These are phyloP conservation scores for Peromyscus leucopus DNA, from an alignment of 2,113 vertebrate genomes.

Conservation along the genomic window DNA sequence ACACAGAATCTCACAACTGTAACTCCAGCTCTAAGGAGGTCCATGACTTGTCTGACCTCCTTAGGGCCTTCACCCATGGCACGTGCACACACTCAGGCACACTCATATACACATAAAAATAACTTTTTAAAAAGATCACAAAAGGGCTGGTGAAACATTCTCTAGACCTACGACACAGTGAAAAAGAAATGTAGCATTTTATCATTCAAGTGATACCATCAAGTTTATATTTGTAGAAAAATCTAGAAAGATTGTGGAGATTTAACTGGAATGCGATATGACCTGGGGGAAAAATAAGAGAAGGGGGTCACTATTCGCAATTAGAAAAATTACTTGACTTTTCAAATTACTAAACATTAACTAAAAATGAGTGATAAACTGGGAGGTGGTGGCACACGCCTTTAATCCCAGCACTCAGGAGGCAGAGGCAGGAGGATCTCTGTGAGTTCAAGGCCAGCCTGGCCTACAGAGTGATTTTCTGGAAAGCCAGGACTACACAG, in stretches of 20 bases:
- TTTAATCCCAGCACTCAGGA: not conserved
- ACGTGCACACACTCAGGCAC: not conserved
- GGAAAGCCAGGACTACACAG: not conserved
- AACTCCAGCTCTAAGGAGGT: not conserved
- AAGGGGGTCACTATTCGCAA: not conserved
- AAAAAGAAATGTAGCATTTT: not conserved
- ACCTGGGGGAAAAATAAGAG: not conserved
- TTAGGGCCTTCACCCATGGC: not conserved
- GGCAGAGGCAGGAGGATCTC: not conserved
- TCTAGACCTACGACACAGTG: not conserved
- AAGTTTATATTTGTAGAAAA: slow-evolving; percentile 22
- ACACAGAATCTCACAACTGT: not conserved
- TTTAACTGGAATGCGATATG: not conserved
- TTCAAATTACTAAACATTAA: not conserved
- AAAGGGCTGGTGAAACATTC: not conserved
- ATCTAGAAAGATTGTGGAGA: not conserved
- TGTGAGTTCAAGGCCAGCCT: not conserved
- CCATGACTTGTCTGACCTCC: not conserved
- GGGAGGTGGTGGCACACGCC: not conserved
- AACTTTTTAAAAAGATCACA: not conserved
- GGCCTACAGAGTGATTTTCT: not conserved
- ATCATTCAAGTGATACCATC: not conserved
- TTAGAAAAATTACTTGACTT: not conserved
- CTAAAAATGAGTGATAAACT: not conserved
- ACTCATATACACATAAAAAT: not conserved